Conservation (phyloP, 2,113 vertebrate species). For the Epinephelus lanceolatus region DNA sequence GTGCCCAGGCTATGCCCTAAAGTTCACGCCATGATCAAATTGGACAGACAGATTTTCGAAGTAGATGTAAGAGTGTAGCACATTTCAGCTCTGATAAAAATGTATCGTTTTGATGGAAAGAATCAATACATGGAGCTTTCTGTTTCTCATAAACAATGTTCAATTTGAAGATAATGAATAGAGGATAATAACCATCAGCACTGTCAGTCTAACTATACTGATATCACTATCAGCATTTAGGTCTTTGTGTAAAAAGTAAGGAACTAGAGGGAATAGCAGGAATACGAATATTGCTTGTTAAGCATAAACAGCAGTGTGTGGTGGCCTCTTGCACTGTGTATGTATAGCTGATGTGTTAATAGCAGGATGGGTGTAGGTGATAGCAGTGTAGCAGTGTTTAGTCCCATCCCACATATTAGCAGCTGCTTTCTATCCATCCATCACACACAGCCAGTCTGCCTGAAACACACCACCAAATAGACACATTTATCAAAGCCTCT, state of each 20-base stretch:
- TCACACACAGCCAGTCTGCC: conserved; percentile 66
- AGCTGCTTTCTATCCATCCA: conserved; percentile 75
- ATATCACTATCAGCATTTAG: background rate
- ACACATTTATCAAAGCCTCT: conserved; percentile 78
- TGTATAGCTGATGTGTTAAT: conserved; percentile 72
- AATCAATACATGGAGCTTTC: background rate
- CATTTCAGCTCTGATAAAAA: background rate
- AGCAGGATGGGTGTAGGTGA: conserved; percentile 74
- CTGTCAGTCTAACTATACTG: background rate
- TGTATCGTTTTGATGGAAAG: background rate
- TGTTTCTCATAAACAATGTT: background rate
- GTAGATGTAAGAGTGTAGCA: background rate
- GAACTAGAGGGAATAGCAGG: background rate
- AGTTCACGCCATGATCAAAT: background rate
- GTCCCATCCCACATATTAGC: conserved; percentile 77
- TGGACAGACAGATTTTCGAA: background rate
- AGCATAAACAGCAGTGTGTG: conserved; percentile 18
- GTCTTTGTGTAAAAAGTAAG: background rate
- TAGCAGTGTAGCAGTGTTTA: conserved; percentile 74
- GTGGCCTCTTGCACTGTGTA: conserved; percentile 57
- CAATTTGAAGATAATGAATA: no score
- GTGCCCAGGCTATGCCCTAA: background rate
- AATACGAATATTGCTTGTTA: background rate
- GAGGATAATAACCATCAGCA: background rate
- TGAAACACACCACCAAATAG: conserved; percentile 73